Conservation (phyloP, 2,113 vertebrate species). For the Pelodiscus sinensis region DNA sequence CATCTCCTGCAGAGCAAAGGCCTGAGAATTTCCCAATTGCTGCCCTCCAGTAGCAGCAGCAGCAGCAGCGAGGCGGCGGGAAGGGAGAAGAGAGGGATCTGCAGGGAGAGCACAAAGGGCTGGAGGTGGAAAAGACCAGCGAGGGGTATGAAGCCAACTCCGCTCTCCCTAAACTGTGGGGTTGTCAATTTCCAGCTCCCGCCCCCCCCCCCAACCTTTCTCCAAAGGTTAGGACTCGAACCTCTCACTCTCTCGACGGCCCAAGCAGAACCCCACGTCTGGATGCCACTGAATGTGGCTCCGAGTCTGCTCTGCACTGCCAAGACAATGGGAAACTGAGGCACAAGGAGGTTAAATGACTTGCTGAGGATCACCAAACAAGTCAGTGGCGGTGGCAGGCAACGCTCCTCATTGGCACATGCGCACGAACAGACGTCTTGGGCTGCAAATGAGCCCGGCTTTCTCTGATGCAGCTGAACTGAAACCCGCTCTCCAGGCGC, state of each 20-base stretch:
- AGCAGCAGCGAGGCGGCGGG: background rate
- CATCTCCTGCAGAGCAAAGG: background rate
- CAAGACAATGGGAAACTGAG: background rate
- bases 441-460: background rate
- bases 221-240: background rate
- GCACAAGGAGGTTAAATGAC: background rate
- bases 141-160: background rate
- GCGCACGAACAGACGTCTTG: background rate
- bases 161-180: background rate
- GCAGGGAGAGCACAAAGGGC: background rate
- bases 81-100: background rate
- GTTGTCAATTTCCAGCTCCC: background rate
- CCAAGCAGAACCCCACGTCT: background rate
- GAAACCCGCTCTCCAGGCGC: background rate
- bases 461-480: background rate
- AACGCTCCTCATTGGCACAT: background rate
- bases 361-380: background rate
- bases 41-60: background rate
- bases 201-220: background rate
- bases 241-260: background rate
- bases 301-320: background rate
- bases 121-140: background rate
- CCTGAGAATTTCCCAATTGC: background rate
- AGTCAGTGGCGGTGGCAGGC: background rate
- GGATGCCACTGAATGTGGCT: background rate